Evolutionary conservation across 2,797 vertebrate genomes (phyloP), one percentile per base, ranked within the genome.

Genomic region (Spondyliosoma cantharus): DNA sequence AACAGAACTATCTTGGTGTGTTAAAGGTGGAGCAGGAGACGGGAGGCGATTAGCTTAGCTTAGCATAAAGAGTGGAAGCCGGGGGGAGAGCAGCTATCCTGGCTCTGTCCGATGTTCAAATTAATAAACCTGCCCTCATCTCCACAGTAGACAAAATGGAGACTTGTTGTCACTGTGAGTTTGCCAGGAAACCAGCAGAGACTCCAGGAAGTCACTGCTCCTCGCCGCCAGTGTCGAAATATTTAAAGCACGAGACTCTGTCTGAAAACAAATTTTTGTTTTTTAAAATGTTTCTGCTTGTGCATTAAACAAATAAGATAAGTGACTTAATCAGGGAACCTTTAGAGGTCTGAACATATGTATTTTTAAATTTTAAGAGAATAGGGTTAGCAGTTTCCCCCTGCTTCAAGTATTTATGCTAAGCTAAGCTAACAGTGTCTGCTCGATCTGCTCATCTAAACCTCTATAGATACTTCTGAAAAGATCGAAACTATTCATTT

Each of bases 11-110:
- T 11, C 37, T 37, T 37, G 37, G 37, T 37, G 37, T 37, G 8
- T 59, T 19, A 37, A 66, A 17, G 5, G 16, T 5, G 11, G 2
- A 42, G 8, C 8, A 14, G 49, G n/a, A 27, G 24, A 43, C 20
- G 3, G 24, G 29, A 4, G 22, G 14, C 0, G 3, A 13, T 58
- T 56, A 67, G 53, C 46, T 50, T 59, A 70, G 53, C 53, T 71
- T 61, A 61, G 62, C 73, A 62, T 56, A 37, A 50, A 56, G 13
- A 43, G 43, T 43, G 14, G 7, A 56, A 53, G 25, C 29, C 17
- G 9, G 60, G 14, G n/a, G 22, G 43, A 19, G 29, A 50, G 50
- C 19, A 0, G 11, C 8, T n/a, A 68, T 20, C 49, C 1, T n/a
- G 25, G 3, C 16, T 43, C n/a, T 2, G 19, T 50, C 7, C 14